Evolutionary conservation across 2,888 invertebrate genomes (phyloP), one percentile per base, ranked within the genome.

Genomic region (Priocnemis perturbator): DNA sequence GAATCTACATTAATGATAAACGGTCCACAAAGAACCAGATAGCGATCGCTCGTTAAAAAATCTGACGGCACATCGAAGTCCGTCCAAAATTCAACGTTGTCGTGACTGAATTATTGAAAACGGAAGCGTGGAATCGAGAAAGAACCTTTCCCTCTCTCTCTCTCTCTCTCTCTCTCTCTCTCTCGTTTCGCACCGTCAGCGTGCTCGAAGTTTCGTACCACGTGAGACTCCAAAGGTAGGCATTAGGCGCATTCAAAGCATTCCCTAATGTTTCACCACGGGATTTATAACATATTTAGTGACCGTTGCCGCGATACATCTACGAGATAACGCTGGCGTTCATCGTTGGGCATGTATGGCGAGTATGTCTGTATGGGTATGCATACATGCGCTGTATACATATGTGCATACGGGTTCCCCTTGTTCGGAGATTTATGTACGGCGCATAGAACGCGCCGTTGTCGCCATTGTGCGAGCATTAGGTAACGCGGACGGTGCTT

Each of bases 231-330:
- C 37, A 9, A 37, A 37, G 7, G 37, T 37, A 37, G 71, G 69
- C 73, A 78, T 78, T 77, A 82, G 81, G 70, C 68, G 75, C 80
- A 76, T 82, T 83, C 78, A 73, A 79, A 67, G 76, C 77, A 76
- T 81, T 81, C 81, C 75, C 79, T 77, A 83, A 84, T 83, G 78
- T 81, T 83, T 78, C 79, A 77, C 76, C 68, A 62, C 69, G 77
- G 73, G 73, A 83, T 85, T 84, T 83, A 84, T 84, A 83, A 83
- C 78, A 81, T 81, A 83, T 83, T 84, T 85, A 84, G 80, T 73
- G 79, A 73, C 64, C 73, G 52, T 72, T 64, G 69, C 64, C 48
- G 72, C 69, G 81, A 83, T 83, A 83, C 76, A 80, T 64, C 69
- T 37, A 70, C 56, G 66, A 79, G 85, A 83, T 84, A 83, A 80